A percentile compares a stretch with the other conserved stretches of the same genome.
Evolutionary conservation across 2,888 invertebrate genomes (phyloP).

Genomic region (Laspeyria flexula): DNA sequence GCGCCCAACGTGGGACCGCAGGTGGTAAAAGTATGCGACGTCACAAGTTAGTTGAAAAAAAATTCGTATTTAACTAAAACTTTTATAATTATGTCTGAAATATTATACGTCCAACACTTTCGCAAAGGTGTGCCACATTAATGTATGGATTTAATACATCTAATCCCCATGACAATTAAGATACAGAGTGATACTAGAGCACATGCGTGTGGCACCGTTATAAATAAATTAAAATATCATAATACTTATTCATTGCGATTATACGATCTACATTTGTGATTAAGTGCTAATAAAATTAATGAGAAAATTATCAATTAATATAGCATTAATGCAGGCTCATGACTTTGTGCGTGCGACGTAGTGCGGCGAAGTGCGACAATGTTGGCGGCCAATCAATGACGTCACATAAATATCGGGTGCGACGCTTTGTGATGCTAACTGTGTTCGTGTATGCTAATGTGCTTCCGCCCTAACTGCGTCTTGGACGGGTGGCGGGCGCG

Average conservation of each 20-base stretch:
- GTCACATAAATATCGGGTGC: slow-evolving; percentile 68
- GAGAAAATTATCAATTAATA: slow-evolving; percentile 31
- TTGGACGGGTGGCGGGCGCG: slow-evolving; percentile 50
- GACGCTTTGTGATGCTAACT: slow-evolving; percentile 70
- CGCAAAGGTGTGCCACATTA: no score
- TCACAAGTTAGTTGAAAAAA: no score
- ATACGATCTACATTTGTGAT: slow-evolving; percentile 1
- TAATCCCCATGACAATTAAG: no score
- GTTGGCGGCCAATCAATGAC: slow-evolving; percentile 52
- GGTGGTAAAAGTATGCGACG: no score
- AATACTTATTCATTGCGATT: neutral
- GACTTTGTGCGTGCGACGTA: slow-evolving; percentile 7
- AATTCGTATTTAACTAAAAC: no score
- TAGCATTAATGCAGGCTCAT: slow-evolving; percentile 39
- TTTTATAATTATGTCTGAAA: no score
- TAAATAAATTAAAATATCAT: neutral
- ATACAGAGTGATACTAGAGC: no score
- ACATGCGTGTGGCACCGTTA: neutral
- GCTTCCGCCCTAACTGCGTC: slow-evolving; percentile 59
- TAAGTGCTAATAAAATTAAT: slow-evolving; percentile 10
- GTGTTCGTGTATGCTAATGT: slow-evolving; percentile 70
- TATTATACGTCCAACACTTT: no score
- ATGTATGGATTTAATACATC: no score
- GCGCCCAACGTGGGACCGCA: no score
- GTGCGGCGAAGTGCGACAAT: slow-evolving; percentile 1